These are phyloP conservation scores for Pseudachorutes palmiensis DNA, from an alignment of 1,140 invertebrate genomes.

Conservation along the genomic window DNA sequence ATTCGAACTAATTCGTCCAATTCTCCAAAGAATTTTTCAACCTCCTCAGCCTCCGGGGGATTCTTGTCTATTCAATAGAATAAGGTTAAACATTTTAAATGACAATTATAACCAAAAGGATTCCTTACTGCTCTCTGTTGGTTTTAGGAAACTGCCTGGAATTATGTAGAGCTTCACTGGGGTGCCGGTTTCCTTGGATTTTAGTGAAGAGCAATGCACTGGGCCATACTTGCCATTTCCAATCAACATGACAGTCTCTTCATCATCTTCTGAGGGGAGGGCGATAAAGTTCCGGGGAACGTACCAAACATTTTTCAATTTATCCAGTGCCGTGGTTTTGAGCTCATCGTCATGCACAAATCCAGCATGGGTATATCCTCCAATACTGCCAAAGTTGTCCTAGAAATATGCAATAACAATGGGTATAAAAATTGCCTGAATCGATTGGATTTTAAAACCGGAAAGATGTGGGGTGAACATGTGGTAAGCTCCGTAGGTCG, in stretches of 20 bases:
- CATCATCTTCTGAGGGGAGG: slow-evolving; percentile 43
- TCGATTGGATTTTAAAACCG: no score
- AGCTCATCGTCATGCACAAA: slow-evolving; percentile 35
- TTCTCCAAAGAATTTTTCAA: slow-evolving; percentile 46
- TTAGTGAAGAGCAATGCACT: slow-evolving; percentile 45
- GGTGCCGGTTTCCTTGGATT: slow-evolving; percentile 16
- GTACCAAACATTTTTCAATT: slow-evolving; percentile 63
- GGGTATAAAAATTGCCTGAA: not conserved
- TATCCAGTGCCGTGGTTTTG: slow-evolving; percentile 44
- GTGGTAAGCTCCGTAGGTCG: not conserved
- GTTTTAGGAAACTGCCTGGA: slow-evolving; percentile 14
- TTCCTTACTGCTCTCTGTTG: not conserved
- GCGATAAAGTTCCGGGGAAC: slow-evolving; percentile 61
- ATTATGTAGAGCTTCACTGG: slow-evolving; percentile 30
- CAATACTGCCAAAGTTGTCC: slow-evolving; percentile 21
- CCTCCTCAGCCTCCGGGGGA: slow-evolving; percentile 26
- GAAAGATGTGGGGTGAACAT: slow-evolving; percentile 1
- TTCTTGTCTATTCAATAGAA: not conserved
- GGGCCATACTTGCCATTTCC: slow-evolving; percentile 66
- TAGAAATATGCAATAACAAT: slow-evolving; percentile 9
- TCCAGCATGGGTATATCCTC: slow-evolving; percentile 32
- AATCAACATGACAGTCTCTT: slow-evolving; percentile 49
- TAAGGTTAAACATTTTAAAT: not conserved
- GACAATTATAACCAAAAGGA: not conserved
- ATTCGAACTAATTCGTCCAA: slow-evolving; percentile 60